These are phyloP conservation scores for Brachionus koreanus DNA, from an alignment of 1,140 invertebrate species.

Conservation along the genomic window DNA sequence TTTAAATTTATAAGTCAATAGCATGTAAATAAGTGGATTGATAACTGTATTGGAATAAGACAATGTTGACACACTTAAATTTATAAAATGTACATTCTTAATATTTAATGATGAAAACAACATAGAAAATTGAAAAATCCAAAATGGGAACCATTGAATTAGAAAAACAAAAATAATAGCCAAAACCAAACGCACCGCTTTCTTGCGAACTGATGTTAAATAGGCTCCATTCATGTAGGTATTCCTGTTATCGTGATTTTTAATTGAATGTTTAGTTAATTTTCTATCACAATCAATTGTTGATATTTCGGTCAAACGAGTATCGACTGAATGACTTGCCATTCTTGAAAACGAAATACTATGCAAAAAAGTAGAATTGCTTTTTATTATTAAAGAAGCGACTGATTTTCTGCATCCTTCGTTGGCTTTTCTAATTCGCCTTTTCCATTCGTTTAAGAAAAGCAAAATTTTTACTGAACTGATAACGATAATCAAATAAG, in stretches of 20 bases:
- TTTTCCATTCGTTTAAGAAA: slow-evolving; percentile 30
- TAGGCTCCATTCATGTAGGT: neutral
- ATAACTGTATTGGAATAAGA: slow-evolving; percentile 24
- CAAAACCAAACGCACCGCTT: slow-evolving; percentile 28
- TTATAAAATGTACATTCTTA: neutral
- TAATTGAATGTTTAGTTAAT: neutral
- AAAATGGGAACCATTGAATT: slow-evolving; percentile 32
- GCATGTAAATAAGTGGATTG: slow-evolving; percentile 33
- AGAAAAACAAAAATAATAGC: slow-evolving; percentile 26
- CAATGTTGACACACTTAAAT: neutral
- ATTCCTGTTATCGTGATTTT: neutral
- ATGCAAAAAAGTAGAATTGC: slow-evolving; percentile 16
- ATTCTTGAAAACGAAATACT: neutral
- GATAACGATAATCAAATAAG: slow-evolving; percentile 29
- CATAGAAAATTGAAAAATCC: slow-evolving; percentile 22
- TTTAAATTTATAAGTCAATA: slow-evolving; percentile 40
- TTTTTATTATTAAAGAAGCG: neutral
- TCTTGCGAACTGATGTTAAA: neutral
- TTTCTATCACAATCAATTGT: neutral
- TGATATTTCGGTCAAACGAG: neutral
- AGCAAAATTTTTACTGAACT: slow-evolving; percentile 3
- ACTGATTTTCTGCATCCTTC: neutral
- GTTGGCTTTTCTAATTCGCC: neutral
- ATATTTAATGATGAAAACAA: slow-evolving; percentile 13
- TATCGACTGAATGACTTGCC: neutral